Evolutionary conservation across 2,113 vertebrate genomes (phyloP).

Genomic region (Glaucidium brasilianum): DNA sequence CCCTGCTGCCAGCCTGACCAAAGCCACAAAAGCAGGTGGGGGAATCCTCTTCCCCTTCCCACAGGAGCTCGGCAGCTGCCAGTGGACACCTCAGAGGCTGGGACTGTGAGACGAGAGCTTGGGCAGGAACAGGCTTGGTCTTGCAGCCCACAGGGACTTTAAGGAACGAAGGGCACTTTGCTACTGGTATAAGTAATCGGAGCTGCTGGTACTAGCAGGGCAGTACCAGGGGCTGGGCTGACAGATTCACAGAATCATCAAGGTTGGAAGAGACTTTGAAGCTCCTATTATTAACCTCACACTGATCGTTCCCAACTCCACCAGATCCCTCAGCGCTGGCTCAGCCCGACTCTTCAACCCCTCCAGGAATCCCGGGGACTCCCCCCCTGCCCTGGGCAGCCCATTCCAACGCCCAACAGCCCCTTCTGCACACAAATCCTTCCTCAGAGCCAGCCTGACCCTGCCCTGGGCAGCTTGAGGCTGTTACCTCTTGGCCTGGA

Average conservation of each 20-base stretch:
- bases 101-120: background rate
- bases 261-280: too few relatives aligned
- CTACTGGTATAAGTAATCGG: background rate
- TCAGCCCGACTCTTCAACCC: too few relatives aligned
- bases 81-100: background rate
- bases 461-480: too few relatives aligned
- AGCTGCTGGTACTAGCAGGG: background rate
- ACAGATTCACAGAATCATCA: background rate
- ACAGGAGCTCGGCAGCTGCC: background rate
- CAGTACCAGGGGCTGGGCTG: background rate
- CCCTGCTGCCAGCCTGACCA: background rate
- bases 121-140: background rate
- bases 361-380: too few relatives aligned
- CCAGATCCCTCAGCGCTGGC: too few relatives aligned
- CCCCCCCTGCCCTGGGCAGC: too few relatives aligned
- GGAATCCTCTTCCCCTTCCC: background rate
- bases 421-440: too few relatives aligned
- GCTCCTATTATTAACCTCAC: too few relatives aligned
- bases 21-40: background rate
- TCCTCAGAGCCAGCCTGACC: too few relatives aligned
- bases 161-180: background rate
- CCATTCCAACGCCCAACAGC: too few relatives aligned
- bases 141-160: background rate
- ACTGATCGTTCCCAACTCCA: too few relatives aligned
- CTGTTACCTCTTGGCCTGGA: too few relatives aligned